Conservation (phyloP, 1,140 invertebrate species). For the Psix sp. region DNA sequence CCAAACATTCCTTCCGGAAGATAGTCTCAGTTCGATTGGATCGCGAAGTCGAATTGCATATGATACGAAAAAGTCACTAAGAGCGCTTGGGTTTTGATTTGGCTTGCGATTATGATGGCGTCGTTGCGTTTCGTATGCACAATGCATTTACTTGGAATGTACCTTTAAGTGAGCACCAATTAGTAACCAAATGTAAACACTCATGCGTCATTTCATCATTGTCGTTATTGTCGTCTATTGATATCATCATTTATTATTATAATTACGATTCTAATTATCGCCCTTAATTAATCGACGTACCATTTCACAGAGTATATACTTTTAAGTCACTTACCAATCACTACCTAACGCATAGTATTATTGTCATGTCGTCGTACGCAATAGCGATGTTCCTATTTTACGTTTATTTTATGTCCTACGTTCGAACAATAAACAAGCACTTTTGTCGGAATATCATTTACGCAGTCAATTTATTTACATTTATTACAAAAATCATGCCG, state of each 20-base stretch:
- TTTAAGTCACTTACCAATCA: slow-evolving; percentile 62
- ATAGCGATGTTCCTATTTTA: slow-evolving; percentile 72
- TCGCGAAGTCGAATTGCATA: too few species aligned
- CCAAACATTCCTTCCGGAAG: too few species aligned
- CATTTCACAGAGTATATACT: slow-evolving; percentile 51
- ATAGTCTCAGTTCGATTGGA: too few species aligned
- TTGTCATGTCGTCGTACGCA: slow-evolving; percentile 63
- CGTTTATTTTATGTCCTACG: slow-evolving; percentile 65
- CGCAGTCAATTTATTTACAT: slow-evolving; percentile 41
- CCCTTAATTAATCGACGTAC: slow-evolving; percentile 58
- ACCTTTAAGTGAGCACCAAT: slow-evolving; percentile 61
- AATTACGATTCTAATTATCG: slow-evolving; percentile 57
- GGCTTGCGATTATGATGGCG: slow-evolving; percentile 11
- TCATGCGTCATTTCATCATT: slow-evolving; percentile 65
- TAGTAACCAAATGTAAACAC: slow-evolving; percentile 59
- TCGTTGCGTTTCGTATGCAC: slow-evolving; percentile 48
- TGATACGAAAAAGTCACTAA: neutral
- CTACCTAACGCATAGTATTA: slow-evolving; percentile 62
- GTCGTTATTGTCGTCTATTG: slow-evolving; percentile 59
- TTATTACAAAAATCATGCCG: neutral
- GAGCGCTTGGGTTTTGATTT: slow-evolving; percentile 10
- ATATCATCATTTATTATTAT: slow-evolving; percentile 60
- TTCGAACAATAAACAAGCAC: slow-evolving; percentile 66
- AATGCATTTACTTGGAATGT: slow-evolving; percentile 53
- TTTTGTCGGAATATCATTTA: slow-evolving; percentile 59